phyloP scores from a whole-genome alignment of 2,888 invertebrate genomes.

The Therioaphis trifolii region DNA sequence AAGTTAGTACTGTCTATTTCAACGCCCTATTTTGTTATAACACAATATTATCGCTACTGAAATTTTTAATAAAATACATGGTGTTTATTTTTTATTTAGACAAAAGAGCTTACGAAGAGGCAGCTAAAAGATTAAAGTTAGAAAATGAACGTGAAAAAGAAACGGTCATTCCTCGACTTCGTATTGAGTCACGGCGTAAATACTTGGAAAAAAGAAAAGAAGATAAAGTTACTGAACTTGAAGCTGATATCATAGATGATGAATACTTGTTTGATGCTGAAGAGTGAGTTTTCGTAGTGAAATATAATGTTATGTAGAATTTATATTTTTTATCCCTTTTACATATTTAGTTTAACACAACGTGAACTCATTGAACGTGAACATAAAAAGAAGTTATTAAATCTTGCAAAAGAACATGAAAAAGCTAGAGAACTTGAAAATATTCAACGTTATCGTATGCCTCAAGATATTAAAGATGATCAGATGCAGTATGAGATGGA shows the following conservation, averaged over 20 bases:
- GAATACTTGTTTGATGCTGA: constrained; percentile 92
- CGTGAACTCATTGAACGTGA: constrained; percentile 85
- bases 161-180: constrained; percentile 86
- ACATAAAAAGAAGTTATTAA: constrained; percentile 90
- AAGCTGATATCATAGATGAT: constrained; percentile 94
- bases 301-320: neutral
- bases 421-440: constrained; percentile 92
- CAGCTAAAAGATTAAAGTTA: constrained; percentile 88
- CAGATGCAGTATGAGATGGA: constrained; percentile 81
- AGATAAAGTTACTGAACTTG: constrained; percentile 94
- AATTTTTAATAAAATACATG: neutral
- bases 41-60: no score
- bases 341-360: constrained; percentile 79
- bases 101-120: constrained; percentile 83
- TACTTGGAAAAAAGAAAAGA: constrained; percentile 96
- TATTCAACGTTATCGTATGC: constrained; percentile 94
- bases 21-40: no score
- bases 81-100: constrained; percentile 71
- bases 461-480: constrained; percentile 74
- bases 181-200: constrained; percentile 90
- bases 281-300: constrained; percentile 74
- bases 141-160: constrained; percentile 84
- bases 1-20: no score
- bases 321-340: neutral
- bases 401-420: constrained; percentile 95